Conservation (phyloP, 1,140 invertebrate species). For the Bombus ignitus region DNA sequence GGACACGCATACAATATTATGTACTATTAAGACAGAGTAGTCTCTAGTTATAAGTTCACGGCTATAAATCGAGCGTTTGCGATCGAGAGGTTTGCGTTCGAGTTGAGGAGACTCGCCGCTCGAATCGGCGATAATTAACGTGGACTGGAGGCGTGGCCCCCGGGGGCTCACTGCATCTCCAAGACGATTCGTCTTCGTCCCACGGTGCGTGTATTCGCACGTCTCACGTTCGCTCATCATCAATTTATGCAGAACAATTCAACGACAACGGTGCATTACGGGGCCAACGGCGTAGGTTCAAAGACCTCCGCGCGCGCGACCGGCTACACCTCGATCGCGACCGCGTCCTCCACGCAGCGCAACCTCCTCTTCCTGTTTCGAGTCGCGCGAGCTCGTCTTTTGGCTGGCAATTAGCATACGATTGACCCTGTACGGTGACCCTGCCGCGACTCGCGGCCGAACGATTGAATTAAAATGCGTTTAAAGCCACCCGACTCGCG, state of each 20-base stretch:
- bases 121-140: constrained; percentile 69
- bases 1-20: too few species aligned
- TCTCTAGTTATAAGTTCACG: too few species aligned
- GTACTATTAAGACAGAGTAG: too few species aligned
- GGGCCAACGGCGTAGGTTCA: constrained; percentile 76
- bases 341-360: constrained; percentile 51
- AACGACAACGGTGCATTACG: constrained; percentile 81
- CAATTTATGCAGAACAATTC: constrained; percentile 83
- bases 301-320: constrained; percentile 71
- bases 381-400: constrained; percentile 75
- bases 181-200: constrained; percentile 79
- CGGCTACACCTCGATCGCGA: constrained; percentile 67
- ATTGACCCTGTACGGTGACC: constrained; percentile 79
- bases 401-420: constrained; percentile 82
- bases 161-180: constrained; percentile 53
- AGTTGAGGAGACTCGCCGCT: constrained; percentile 8
- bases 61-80: constrained; percentile 8
- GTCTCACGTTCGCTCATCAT: constrained; percentile 78
- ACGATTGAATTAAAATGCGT: constrained; percentile 72
- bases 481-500: constrained; percentile 58
- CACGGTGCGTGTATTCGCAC: constrained; percentile 69
- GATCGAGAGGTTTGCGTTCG: constrained; percentile 30
- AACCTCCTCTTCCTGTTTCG: constrained; percentile 59
- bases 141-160: constrained; percentile 65
- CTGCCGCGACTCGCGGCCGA: constrained; percentile 55